These are phyloP conservation scores for Lemur catta DNA, from an alignment of 2,797 vertebrate genomes.

Conservation along the genomic window DNA sequence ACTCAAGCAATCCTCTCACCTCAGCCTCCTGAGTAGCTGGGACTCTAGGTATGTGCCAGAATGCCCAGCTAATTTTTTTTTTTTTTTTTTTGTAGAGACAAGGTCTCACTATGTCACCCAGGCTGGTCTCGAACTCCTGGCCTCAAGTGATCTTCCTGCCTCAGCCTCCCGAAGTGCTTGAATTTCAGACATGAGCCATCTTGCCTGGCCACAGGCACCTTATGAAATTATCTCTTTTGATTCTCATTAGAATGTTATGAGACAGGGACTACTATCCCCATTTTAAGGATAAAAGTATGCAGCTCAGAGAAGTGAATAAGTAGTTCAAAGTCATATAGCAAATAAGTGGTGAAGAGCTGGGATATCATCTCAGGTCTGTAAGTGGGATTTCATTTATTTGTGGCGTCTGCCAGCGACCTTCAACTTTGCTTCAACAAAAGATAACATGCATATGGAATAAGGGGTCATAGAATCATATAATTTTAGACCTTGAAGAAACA, in stretches of 20 bases:
- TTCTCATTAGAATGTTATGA: conserved; percentile 1
- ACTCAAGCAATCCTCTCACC: not conserved
- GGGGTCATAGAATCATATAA: not conserved
- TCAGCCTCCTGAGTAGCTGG: not conserved
- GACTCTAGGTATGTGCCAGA: not conserved
- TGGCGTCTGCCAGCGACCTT: not conserved
- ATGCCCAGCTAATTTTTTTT: not conserved
- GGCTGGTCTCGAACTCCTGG: not conserved
- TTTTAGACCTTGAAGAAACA: conserved; percentile 46
- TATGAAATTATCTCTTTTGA: conserved; percentile 1
- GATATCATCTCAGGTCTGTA: not conserved
- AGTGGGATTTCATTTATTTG: conserved; percentile 14
- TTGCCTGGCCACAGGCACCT: not conserved
- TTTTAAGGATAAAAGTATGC: not conserved
- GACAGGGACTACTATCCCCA: not conserved
- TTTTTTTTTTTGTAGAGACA: not conserved
- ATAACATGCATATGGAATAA: not conserved
- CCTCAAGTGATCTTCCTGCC: not conserved
- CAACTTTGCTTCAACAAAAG: conserved; percentile 3
- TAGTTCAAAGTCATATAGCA: conserved; percentile 37
- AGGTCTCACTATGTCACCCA: not conserved
- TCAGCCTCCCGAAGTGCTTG: not conserved
- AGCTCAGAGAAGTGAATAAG: not conserved
- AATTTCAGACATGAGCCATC: not conserved
- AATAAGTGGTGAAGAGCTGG: not conserved